Percentiles rank a stretch among this genome's conserved stretches.
phyloP scores from a whole-genome alignment of 1,140 invertebrate genomes.

The Solenopsis invicta region DNA sequence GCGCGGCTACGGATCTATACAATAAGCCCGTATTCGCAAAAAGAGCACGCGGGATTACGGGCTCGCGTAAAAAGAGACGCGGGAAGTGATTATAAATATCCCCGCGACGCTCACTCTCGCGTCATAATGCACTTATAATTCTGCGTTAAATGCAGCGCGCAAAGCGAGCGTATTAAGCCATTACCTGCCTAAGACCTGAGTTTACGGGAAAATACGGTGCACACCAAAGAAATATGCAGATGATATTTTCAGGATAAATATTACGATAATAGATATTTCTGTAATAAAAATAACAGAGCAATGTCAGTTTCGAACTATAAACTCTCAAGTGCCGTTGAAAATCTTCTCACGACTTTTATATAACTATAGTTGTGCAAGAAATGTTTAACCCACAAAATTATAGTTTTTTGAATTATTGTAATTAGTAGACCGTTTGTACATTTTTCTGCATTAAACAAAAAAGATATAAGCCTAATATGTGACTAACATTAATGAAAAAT shows the following conservation, averaged over 20 bases:
- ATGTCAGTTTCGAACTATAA: slow-evolving; percentile 21
- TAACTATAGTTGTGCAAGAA: too few relatives aligned
- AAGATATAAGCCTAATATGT: too few relatives aligned
- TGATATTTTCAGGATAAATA: slow-evolving; percentile 22
- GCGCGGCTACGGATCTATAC: slow-evolving; percentile 11
- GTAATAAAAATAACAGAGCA: slow-evolving; percentile 6
- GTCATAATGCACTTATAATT: slow-evolving; percentile 53
- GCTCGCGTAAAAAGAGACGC: slow-evolving; percentile 1
- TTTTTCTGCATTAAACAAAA: too few relatives aligned
- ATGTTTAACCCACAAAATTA: too few relatives aligned
- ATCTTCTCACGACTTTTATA: background rate
- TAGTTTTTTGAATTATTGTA: too few relatives aligned
- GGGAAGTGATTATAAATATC: slow-evolving; percentile 50
- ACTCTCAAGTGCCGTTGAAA: background rate
- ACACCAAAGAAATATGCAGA: background rate
- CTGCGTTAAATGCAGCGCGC: slow-evolving; percentile 36
- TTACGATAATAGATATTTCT: slow-evolving; percentile 9
- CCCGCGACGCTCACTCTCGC: slow-evolving; percentile 20
- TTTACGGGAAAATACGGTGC: background rate
- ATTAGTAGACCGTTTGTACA: too few relatives aligned
- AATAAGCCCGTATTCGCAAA: slow-evolving; percentile 18
- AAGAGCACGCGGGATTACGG: slow-evolving; percentile 27
- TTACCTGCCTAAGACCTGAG: slow-evolving; percentile 31
- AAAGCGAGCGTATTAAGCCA: slow-evolving; percentile 37
- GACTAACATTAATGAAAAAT: too few relatives aligned